These are phyloP conservation scores for Cantharis rustica DNA, from an alignment of 2,888 invertebrate genomes.

Conservation along the genomic window DNA sequence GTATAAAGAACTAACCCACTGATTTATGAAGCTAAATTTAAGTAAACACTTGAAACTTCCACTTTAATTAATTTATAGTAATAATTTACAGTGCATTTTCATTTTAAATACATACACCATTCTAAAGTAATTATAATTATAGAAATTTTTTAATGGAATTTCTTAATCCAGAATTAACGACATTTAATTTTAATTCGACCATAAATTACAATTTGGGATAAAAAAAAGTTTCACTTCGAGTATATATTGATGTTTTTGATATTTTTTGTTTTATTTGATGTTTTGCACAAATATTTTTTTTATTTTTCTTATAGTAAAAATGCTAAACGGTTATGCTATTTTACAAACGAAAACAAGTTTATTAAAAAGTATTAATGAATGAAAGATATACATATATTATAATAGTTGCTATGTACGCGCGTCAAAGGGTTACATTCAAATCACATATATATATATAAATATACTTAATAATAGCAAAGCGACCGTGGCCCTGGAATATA, in stretches of 20 bases:
- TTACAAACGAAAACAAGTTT: neutral
- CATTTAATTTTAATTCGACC: neutral
- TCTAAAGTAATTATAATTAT: neutral
- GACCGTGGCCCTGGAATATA: constrained; percentile 48
- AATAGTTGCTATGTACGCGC: neutral
- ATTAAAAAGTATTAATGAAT: neutral
- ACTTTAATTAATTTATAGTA: neutral
- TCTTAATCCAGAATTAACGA: neutral
- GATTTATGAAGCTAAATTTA: neutral
- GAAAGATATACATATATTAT: constrained; percentile 14
- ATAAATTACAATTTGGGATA: no score
- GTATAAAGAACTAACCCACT: neutral
- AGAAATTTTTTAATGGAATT: neutral
- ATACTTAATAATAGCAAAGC: constrained; percentile 36
- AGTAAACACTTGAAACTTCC: neutral
- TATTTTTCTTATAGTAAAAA: no score
- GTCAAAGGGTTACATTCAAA: neutral
- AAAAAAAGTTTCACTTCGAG: no score
- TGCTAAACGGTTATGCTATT: no score
- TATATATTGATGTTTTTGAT: no score
- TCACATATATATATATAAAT: neutral
- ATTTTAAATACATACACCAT: neutral
- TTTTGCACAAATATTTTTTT: no score
- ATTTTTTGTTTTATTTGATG: no score
- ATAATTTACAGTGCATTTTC: neutral